phyloP scores from a whole-genome alignment of 1,140 invertebrate genomes.

The Meloidogyne floridensis region DNA sequence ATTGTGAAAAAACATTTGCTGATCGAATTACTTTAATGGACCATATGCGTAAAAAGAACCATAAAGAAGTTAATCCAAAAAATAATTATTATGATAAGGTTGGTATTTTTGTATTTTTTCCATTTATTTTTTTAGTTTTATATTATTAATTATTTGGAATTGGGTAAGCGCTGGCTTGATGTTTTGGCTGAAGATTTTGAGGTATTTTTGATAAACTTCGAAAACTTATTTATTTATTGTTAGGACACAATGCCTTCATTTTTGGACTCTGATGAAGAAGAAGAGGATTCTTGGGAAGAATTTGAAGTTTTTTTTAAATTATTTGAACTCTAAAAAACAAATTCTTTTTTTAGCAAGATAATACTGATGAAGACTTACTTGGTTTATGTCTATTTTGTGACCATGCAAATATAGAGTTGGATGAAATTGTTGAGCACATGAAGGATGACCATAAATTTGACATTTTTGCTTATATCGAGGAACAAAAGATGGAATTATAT shows the following conservation, averaged over 20 bases:
- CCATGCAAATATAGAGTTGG: slow-evolving; percentile 49
- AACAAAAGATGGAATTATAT: slow-evolving; percentile 58
- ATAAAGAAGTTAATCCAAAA: slow-evolving; percentile 65
- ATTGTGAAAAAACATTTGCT: slow-evolving; percentile 64
- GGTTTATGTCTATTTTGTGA: slow-evolving; percentile 62
- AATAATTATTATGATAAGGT: slow-evolving; percentile 65
- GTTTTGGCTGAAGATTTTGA: slow-evolving; percentile 66
- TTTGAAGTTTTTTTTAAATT: slow-evolving; percentile 47
- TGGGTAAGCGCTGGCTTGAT: slow-evolving; percentile 65
- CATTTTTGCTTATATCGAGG: slow-evolving; percentile 52
- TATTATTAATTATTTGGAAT: slow-evolving; percentile 65
- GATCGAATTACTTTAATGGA: slow-evolving; percentile 63
- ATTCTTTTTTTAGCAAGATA: slow-evolving; percentile 54
- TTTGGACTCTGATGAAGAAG: slow-evolving; percentile 63
- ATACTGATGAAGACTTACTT: slow-evolving; percentile 59
- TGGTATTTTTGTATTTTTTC: not conserved
- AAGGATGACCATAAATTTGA: slow-evolving; percentile 59
- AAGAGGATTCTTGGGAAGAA: slow-evolving; percentile 60
- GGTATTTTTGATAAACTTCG: not conserved
- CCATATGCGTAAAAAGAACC: slow-evolving; percentile 64
- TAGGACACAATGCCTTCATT: slow-evolving; percentile 65
- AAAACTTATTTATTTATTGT: not conserved
- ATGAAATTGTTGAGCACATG: slow-evolving; percentile 54
- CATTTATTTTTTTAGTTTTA: slow-evolving; percentile 53
- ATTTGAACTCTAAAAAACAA: not conserved